A percentile compares a stretch with the other conserved stretches of the same genome.
phyloP scores from a whole-genome alignment of 2,888 invertebrate species.

The Heliconius ismenius region DNA sequence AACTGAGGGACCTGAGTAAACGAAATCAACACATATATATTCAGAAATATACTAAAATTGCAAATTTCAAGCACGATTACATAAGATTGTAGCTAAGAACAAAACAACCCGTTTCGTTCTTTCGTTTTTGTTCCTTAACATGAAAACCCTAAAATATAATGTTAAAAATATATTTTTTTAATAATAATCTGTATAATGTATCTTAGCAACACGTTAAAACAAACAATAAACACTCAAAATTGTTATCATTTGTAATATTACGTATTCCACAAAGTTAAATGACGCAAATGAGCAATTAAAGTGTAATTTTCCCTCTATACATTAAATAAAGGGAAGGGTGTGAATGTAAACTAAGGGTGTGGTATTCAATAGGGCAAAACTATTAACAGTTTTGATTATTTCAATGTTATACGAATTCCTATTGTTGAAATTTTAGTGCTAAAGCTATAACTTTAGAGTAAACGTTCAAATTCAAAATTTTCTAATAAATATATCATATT shows the following conservation, averaged over 20 bases:
- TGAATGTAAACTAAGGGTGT: constrained; percentile 28
- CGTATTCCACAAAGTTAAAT: constrained; percentile 54
- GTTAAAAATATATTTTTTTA: neutral
- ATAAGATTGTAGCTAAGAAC: too few relatives aligned
- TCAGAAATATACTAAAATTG: neutral
- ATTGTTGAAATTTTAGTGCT: neutral
- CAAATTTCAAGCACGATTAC: neutral
- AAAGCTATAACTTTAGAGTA: neutral
- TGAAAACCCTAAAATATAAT: neutral
- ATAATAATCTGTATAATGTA: constrained; percentile 30
- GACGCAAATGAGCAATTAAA: constrained; percentile 60
- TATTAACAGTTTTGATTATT: constrained; percentile 14
- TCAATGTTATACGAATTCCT: neutral
- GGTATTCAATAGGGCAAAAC: constrained; percentile 27
- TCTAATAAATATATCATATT: too few relatives aligned
- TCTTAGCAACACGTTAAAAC: constrained; percentile 42
- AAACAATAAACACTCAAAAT: constrained; percentile 42
- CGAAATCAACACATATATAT: too few relatives aligned
- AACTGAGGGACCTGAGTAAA: neutral
- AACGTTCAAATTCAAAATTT: neutral
- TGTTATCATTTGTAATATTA: constrained; percentile 42
- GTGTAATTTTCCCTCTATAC: constrained; percentile 52
- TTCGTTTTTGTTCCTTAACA: too few relatives aligned
- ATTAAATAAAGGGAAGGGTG: constrained; percentile 38
- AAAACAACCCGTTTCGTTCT: too few relatives aligned